Base-by-base conservation (phyloP, 2,113 vertebrate species). In the Cyprinodon variegatus region DNA sequence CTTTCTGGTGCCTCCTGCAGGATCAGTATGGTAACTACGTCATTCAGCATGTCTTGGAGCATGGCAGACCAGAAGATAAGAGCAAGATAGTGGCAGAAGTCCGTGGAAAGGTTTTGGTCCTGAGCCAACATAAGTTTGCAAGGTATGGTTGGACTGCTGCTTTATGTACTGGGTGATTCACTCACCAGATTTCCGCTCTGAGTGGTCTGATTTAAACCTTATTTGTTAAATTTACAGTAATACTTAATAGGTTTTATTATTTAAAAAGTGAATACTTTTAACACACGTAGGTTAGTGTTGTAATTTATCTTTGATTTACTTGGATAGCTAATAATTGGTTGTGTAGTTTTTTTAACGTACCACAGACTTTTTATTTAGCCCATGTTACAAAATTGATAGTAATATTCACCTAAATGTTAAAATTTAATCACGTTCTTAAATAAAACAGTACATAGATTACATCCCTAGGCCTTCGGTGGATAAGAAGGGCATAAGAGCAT, bases 1-100 rank as follows among this genome's bases (percentile, higher is more conserved):
- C 65, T 29, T 5, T 59, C 48, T 79, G 39, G 78, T 83, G 63
- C 74, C 86, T 36, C 75, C 86, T 83, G 17, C 92, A 99, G 98
- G 98, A 99, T 94, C 98, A 99, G 40, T 99, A 99, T 0, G 98
- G 98, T 84, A 99, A 99, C 93, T 99, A 99, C 0, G 98, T 99
- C 85, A 99, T 99, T 88, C 98, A 99, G 83, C 98, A 99, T 60
- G 98, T 99, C n/a, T 86, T 99, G 93, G 98, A 99, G 89, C 98
- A 99, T 0, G 97, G 98, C 63, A 95, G 97, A 50, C 96, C 97
- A 57, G 98, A 99, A 87, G 98, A 99, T 89, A 99, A 99, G 89
- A 99, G 97, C 92, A 99, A 99, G 90, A 99, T 99, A 15, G 97
- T 99, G 83, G 96, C 97, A 17, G 98, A 99, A 92, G 97, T 99